phyloP scores from a whole-genome alignment of 2,113 vertebrate species.

The Pelecanus crispus region DNA sequence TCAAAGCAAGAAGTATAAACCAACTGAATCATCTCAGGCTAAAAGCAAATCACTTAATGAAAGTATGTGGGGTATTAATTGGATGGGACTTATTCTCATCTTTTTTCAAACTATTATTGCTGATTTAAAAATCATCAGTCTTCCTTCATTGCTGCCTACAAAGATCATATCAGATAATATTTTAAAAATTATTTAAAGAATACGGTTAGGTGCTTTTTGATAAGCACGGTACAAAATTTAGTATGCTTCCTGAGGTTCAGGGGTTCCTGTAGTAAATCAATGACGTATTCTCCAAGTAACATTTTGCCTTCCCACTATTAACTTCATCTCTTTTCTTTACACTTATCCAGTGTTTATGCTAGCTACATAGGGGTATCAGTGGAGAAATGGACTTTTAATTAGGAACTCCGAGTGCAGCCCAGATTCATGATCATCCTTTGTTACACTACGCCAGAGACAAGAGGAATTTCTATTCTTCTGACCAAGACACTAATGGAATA shows the following conservation, averaged over 20 bases:
- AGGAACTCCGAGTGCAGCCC: neutral
- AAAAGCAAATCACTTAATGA: neutral
- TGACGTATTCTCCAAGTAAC: neutral
- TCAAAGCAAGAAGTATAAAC: neutral
- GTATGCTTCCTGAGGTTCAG: neutral
- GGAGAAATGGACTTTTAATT: neutral
- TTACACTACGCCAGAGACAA: neutral
- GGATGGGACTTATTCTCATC: neutral
- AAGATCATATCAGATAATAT: neutral
- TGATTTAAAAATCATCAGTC: neutral
- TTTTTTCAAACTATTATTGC: neutral
- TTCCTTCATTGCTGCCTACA: neutral
- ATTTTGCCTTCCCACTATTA: neutral
- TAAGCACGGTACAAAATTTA: neutral
- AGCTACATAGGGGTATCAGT: neutral
- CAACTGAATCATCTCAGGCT: neutral
- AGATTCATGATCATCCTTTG: accelerated
- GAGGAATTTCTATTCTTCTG: neutral
- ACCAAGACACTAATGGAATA: neutral
- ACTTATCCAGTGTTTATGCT: neutral
- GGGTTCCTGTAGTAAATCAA: neutral
- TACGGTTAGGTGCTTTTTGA: neutral
- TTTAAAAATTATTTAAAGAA: neutral
- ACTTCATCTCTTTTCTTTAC: neutral
- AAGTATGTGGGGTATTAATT: neutral